Evolutionary conservation across 92 coral and sea anemone genomes (phyloP).

Genomic region (Ricordea florida): DNA sequence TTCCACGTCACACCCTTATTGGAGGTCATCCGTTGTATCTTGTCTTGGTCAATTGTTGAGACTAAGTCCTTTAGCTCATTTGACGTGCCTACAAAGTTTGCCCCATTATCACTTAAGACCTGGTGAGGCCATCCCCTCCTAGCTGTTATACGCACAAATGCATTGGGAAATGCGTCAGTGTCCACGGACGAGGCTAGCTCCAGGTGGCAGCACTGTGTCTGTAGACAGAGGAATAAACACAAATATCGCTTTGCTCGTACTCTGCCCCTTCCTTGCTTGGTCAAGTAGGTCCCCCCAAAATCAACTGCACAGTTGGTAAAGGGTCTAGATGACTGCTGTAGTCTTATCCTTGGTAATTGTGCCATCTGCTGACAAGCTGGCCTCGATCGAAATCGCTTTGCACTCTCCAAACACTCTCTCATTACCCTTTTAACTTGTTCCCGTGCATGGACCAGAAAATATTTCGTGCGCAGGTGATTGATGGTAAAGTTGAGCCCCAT

Average conservation of each 20-base stretch:
- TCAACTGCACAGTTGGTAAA: slow-evolving; percentile 18
- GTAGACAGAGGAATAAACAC: slow-evolving; percentile 53
- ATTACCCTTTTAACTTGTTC: slow-evolving; percentile 22
- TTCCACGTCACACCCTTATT: slow-evolving; percentile 51
- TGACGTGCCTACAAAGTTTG: slow-evolving; percentile 48
- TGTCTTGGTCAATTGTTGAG: slow-evolving; percentile 35
- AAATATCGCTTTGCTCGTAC: slow-evolving; percentile 43
- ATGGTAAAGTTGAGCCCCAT: slow-evolving; percentile 54
- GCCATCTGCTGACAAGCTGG: slow-evolving; percentile 37
- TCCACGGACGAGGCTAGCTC: slow-evolving; percentile 54
- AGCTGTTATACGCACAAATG: slow-evolving; percentile 46
- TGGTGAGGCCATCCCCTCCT: slow-evolving; percentile 59
- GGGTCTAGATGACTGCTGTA: slow-evolving; percentile 16
- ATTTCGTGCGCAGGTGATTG: slow-evolving; percentile 36
- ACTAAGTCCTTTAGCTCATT: slow-evolving; percentile 30
- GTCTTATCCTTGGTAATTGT: slow-evolving; percentile 28
- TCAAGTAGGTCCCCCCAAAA: slow-evolving; percentile 40
- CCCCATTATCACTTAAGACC: slow-evolving; percentile 68
- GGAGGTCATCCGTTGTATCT: slow-evolving; percentile 39
- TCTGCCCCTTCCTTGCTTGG: slow-evolving; percentile 43
- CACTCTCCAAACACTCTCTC: neutral
- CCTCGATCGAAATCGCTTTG: slow-evolving; percentile 7
- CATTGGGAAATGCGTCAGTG: slow-evolving; percentile 39
- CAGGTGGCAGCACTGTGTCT: slow-evolving; percentile 41
- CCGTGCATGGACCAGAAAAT: slow-evolving; percentile 17